Evolutionary conservation across 2,113 vertebrate species (phyloP), one percentile per base, ranked within the genome.

Genomic region (Cisticola juncidis): DNA sequence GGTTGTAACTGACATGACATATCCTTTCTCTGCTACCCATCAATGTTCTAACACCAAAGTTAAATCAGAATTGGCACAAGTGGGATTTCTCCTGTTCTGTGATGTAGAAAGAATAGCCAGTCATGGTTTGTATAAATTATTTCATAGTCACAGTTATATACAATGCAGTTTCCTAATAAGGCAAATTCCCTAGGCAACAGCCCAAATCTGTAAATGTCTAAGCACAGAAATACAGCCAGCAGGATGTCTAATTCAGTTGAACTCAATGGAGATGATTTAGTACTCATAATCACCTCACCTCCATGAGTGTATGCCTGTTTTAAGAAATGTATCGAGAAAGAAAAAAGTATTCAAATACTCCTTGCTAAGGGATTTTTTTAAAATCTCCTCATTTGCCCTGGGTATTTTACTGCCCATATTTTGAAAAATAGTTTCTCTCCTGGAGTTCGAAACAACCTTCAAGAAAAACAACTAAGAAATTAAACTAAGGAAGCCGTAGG

Each of bases 141-240:
- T 85, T 92, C 74, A 66, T 53, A 76, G 62, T 70, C 87, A 51
- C 72, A 72, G 56, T 80, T 92, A 77, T n/a, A 77, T 82, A 82
- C 61, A 62, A 94, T 95, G 76, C n/a, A 69, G 74, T 92, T 92
- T 90, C 78, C 66, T 94, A 95, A 89, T 94, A 91, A 97, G 90
- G 62, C 91, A 84, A 97, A 95, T 94, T 95, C 91, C 91, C 95
- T 95, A 95, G 93, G 93, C 94, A 95, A 95, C 91, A 92, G 81
- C 81, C 84, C 84, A 93, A 80, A 84, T 74, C 66, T 83, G 66
- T 80, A 92, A 95, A 89, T 70, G 35, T 92, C 85, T 91, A 90
- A 95, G 86, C n/a, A 69, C 70, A 87, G 81, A 90, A 97, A 92
- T 85, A 81, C 61, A 92, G 74, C 54, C 86, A 95, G 87, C 74